Conservation (phyloP, 2,113 vertebrate genomes). For the Melanerpes aurifrons region DNA sequence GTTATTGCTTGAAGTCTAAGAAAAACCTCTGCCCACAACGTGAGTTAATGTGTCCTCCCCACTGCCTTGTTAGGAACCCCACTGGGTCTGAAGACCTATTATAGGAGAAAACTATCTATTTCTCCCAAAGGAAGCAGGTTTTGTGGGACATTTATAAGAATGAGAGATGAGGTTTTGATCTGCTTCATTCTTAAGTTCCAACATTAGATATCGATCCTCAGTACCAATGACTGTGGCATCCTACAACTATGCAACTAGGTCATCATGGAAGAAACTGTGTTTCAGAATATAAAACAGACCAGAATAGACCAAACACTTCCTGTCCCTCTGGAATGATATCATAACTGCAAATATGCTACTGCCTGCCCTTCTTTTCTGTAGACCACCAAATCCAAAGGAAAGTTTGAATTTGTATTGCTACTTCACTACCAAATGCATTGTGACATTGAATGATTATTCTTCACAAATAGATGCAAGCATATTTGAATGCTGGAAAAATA, state of each 20-base stretch:
- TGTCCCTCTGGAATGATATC: background rate
- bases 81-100: background rate
- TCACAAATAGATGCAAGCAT: background rate
- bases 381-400: background rate
- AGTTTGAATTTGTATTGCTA: background rate
- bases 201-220: background rate
- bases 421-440: background rate
- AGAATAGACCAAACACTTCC: background rate
- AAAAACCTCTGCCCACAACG: background rate
- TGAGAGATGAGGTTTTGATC: background rate
- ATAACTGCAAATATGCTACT: background rate
- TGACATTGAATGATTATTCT: background rate
- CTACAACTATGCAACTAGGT: background rate
- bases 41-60: background rate
- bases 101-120: background rate
- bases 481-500: background rate
- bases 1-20: background rate
- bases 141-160: background rate
- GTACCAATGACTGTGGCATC: background rate
- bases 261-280: background rate
- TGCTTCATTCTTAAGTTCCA: background rate
- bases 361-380: background rate
- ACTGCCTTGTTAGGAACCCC: rapidly evolving
- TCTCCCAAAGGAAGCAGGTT: background rate
- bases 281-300: background rate